phyloP scores from a whole-genome alignment of 2,113 vertebrate genomes.

The Salvelinus namaycush region DNA sequence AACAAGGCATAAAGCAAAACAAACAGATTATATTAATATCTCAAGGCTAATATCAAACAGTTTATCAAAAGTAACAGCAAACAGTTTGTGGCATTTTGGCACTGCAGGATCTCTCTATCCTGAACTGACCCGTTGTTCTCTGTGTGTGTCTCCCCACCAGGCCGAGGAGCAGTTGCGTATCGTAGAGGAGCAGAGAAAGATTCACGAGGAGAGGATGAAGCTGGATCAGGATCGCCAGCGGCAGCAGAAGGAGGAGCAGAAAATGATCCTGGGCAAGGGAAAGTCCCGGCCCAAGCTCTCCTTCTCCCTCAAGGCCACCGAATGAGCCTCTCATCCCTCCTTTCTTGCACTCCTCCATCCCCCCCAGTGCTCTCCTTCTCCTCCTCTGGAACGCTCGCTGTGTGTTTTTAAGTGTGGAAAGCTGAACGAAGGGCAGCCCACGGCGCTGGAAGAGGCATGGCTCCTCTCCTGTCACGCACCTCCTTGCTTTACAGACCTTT shows the following conservation, averaged over 20 bases:
- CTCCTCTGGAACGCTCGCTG: constrained; percentile 87
- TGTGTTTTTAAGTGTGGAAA: constrained; percentile 90
- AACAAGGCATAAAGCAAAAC: background rate
- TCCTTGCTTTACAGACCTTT: background rate
- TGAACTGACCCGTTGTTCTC: constrained; percentile 14
- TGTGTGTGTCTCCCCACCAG: constrained; percentile 61
- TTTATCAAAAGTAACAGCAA: too few species aligned
- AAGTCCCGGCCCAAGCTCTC: constrained; percentile 98
- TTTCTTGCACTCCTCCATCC: constrained; percentile 11
- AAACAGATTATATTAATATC: background rate
- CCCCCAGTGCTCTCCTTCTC: constrained; percentile 58
- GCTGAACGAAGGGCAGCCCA: constrained; percentile 13
- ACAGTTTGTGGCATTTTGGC: too few species aligned
- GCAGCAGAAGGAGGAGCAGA: constrained; percentile 99
- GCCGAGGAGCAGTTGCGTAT: constrained; percentile 99
- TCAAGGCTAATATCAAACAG: too few species aligned
- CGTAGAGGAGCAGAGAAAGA: constrained; percentile 99
- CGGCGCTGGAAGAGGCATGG: constrained; percentile 18
- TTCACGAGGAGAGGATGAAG: constrained; percentile 99
- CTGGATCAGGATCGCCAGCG: constrained; percentile 97
- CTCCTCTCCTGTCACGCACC: constrained; percentile 1
- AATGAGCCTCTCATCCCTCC: constrained; percentile 71
- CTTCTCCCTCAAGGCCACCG: constrained; percentile 94
- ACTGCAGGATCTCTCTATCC: background rate
- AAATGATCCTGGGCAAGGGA: constrained; percentile 98